A percentile compares a stretch with the other conserved stretches of the same genome.
phyloP scores from a whole-genome alignment of 2,888 invertebrate species.

The Tenthredo scrophulariae region DNA sequence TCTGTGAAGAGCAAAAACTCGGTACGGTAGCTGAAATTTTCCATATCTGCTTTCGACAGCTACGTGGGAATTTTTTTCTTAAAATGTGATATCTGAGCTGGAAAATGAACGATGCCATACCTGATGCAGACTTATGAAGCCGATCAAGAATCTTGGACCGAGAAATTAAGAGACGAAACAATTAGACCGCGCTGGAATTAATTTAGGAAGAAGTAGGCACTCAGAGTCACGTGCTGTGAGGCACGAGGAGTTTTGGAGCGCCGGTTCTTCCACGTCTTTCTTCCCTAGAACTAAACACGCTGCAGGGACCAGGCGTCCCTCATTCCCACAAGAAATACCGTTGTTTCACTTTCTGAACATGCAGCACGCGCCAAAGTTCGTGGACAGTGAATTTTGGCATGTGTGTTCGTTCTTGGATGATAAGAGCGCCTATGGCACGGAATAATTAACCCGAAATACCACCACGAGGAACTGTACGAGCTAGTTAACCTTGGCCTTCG shows the following conservation, averaged over 20 bases:
- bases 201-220: slow-evolving; percentile 24
- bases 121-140: background rate
- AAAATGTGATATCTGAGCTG: background rate
- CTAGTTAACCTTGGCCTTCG: background rate
- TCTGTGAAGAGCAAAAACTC: background rate
- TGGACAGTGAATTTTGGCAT: background rate
- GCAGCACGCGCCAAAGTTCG: slow-evolving; percentile 17
- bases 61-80: background rate
- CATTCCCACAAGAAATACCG: background rate
- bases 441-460: background rate
- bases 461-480: background rate
- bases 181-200: slow-evolving; percentile 6
- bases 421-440: background rate
- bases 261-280: slow-evolving; percentile 8
- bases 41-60: background rate
- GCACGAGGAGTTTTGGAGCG: slow-evolving; percentile 15
- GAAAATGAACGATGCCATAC: background rate
- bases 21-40: background rate
- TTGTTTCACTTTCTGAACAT: slow-evolving; percentile 19
- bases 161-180: slow-evolving; percentile 16
- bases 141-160: background rate
- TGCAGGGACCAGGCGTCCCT: slow-evolving; percentile 10
- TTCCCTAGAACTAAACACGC: slow-evolving; percentile 44
- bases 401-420: background rate
- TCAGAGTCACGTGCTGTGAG: slow-evolving; percentile 11